These are phyloP conservation scores for Hemibagrus guttatus DNA, from an alignment of 2,797 vertebrate species.

Conservation along the genomic window DNA sequence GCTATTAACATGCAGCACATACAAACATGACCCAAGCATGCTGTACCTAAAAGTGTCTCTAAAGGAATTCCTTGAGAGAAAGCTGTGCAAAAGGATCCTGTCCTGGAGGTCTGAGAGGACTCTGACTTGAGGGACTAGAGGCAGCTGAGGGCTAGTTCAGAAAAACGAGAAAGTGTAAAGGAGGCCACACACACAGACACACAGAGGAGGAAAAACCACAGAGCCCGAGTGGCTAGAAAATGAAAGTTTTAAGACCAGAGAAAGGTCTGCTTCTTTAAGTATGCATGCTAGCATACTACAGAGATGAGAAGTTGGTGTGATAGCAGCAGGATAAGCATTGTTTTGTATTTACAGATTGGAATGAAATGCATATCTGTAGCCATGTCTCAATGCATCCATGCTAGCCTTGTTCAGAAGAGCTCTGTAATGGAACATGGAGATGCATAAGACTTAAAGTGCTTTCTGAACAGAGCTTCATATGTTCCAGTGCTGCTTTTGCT, in stretches of 20 bases:
- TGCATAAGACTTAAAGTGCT: constrained; percentile 41
- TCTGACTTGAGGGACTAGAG: constrained; percentile 90
- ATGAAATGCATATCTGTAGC: constrained; percentile 50
- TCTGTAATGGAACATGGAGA: constrained; percentile 49
- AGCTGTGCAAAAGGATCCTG: constrained; percentile 90
- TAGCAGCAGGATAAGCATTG: constrained; percentile 52
- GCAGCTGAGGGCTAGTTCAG: constrained; percentile 86
- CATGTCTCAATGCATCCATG: constrained; percentile 44
- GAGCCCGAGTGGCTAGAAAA: constrained; percentile 29
- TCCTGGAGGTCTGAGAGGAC: constrained; percentile 87
- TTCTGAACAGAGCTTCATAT: constrained; percentile 52
- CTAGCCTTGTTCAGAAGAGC: constrained; percentile 54
- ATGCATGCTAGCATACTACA: constrained; percentile 32
- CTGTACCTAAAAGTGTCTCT: constrained; percentile 87
- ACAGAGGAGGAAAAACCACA: constrained; percentile 28
- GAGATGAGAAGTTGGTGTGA: constrained; percentile 34
- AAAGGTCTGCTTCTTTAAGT: constrained; percentile 47
- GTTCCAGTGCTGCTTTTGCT: constrained; percentile 38
- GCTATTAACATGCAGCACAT: constrained; percentile 42
- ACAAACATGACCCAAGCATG: constrained; percentile 48
- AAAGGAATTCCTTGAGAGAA: constrained; percentile 94
- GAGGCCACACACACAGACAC: constrained; percentile 69
- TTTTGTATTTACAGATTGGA: constrained; percentile 8
- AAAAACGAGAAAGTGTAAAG: constrained; percentile 82
- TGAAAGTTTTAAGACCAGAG: constrained; percentile 27